Conservation (phyloP, 2,113 vertebrate species). For the Oncorhynchus masou region DNA sequence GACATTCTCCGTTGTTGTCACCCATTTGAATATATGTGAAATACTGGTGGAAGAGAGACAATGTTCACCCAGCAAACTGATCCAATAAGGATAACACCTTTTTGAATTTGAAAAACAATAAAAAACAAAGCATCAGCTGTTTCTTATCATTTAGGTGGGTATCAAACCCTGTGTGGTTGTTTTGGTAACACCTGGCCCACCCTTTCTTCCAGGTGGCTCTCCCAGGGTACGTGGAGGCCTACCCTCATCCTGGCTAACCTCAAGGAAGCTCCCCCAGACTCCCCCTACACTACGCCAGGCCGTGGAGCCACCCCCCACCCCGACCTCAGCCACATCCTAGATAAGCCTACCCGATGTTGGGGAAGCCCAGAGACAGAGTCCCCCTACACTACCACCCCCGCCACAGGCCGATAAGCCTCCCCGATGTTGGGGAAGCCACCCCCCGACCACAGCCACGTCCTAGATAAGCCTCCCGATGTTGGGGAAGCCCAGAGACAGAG, state of each 20-base stretch:
- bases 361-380: conserved; percentile 76
- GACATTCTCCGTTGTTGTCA: conserved; percentile 23
- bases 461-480: conserved; percentile 84
- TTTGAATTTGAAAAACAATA: neutral
- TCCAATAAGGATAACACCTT: conserved; percentile 1
- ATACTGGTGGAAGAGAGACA: conserved; percentile 32
- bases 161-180: neutral
- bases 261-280: conserved; percentile 83
- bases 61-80: conserved; percentile 30
- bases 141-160: conserved; percentile 13
- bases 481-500: conserved; percentile 74
- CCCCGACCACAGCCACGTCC: conserved; percentile 74
- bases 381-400: no score
- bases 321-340: conserved; percentile 78
- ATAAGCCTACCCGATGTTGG: conserved; percentile 82
- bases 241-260: conserved; percentile 88
- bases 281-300: conserved; percentile 83
- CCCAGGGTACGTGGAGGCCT: conserved; percentile 94
- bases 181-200: neutral
- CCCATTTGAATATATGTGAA: conserved; percentile 24
- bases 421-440: neutral
- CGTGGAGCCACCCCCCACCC: conserved; percentile 42
- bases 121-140: neutral
- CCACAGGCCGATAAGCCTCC: no score
- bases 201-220: conserved; percentile 82